Evolutionary conservation across 1,140 invertebrate genomes (phyloP).

Genomic region (Aphaenogaster rudis): DNA sequence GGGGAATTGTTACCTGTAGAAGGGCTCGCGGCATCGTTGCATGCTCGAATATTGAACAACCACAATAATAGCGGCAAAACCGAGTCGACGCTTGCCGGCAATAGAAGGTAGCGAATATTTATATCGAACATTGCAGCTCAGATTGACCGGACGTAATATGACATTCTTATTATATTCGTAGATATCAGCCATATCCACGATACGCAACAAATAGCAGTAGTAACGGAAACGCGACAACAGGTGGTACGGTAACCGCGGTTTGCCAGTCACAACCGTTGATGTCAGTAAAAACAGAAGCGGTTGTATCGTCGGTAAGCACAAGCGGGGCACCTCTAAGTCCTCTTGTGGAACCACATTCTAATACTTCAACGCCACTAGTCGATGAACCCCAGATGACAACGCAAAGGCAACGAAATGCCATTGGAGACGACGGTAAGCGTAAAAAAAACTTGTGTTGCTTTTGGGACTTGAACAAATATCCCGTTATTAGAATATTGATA

Average conservation of each 20-base stretch:
- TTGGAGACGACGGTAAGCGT: slow-evolving; percentile 84
- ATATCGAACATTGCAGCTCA: background rate
- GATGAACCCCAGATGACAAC: slow-evolving; percentile 87
- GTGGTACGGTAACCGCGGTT: slow-evolving; percentile 77
- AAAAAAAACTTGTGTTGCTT: slow-evolving; percentile 19
- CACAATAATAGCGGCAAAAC: slow-evolving; percentile 81
- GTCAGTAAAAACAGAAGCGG: slow-evolving; percentile 82
- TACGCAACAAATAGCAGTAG: slow-evolving; percentile 79
- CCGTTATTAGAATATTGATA: slow-evolving; percentile 36
- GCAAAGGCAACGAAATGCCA: slow-evolving; percentile 83
- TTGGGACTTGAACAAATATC: background rate
- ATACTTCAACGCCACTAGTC: slow-evolving; percentile 89
- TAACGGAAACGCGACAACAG: slow-evolving; percentile 73
- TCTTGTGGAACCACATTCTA: slow-evolving; percentile 88
- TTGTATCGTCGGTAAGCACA: slow-evolving; percentile 84
- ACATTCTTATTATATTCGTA: slow-evolving; percentile 56
- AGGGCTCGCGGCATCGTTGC: slow-evolving; percentile 93
- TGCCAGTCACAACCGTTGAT: slow-evolving; percentile 78
- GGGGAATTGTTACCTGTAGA: slow-evolving; percentile 86
- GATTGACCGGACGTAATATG: background rate
- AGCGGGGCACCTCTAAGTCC: slow-evolving; percentile 85
- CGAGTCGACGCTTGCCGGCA: slow-evolving; percentile 72
- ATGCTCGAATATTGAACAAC: slow-evolving; percentile 91
- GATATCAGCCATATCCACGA: slow-evolving; percentile 84
- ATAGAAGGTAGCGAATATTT: slow-evolving; percentile 75